These are phyloP conservation scores for Theristus sp. DNA, from an alignment of 2,888 invertebrate species.

Conservation along the genomic window DNA sequence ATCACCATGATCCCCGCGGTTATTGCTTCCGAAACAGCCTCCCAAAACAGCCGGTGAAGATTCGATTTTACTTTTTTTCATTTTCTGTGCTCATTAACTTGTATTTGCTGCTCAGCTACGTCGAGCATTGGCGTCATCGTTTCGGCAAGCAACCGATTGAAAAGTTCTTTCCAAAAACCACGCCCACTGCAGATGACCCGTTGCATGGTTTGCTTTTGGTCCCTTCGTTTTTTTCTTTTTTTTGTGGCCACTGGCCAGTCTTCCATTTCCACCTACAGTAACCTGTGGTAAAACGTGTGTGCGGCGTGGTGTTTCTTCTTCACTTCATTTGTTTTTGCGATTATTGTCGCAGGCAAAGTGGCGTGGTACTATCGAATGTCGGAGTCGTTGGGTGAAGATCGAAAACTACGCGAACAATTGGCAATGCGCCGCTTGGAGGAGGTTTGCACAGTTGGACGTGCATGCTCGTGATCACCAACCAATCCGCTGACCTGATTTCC, in stretches of 20 bases:
- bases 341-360: constrained; percentile 10
- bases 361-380: constrained; percentile 25
- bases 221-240: too few species aligned
- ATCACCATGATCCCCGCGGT: too few species aligned
- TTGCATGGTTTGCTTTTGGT: neutral
- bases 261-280: too few species aligned
- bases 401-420: constrained; percentile 17
- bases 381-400: constrained; percentile 9
- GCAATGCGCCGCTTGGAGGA: constrained; percentile 29
- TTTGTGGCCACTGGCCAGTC: too few species aligned
- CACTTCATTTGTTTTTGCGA: neutral
- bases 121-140: constrained; percentile 28
- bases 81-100: too few species aligned
- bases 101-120: constrained; percentile 15
- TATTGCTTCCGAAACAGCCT: too few species aligned
- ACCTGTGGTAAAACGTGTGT: neutral
- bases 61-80: too few species aligned
- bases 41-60: too few species aligned
- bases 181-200: neutral
- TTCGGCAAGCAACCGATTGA: constrained; percentile 22
- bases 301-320: neutral
- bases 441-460: too few species aligned
- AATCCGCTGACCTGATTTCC: too few species aligned
- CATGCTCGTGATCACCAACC: too few species aligned
- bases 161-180: constrained; percentile 20